Conservation (phyloP, 2,113 vertebrate genomes). For the Pungitius pungitius region DNA sequence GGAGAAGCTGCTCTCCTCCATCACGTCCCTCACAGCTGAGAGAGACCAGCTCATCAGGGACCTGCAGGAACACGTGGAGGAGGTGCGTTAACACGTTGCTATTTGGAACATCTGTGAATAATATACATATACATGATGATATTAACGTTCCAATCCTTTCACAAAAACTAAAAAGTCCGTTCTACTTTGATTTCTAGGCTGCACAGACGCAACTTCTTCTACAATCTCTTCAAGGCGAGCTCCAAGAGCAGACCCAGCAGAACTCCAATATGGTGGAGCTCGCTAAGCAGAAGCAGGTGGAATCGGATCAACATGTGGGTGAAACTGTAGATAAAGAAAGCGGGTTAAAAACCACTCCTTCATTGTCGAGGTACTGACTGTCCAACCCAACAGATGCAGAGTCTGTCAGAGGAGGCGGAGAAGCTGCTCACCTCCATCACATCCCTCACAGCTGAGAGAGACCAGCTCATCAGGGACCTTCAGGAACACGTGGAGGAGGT, state of each 20-base stretch:
- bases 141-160: too few relatives aligned
- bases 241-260: constrained; percentile 24
- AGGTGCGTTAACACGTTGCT: constrained; percentile 9
- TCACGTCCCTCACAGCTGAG: constrained; percentile 35
- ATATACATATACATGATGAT: too few relatives aligned
- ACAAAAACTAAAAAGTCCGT: neutral
- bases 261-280: neutral
- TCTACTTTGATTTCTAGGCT: constrained; percentile 15
- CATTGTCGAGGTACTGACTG: neutral
- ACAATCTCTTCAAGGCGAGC: constrained; percentile 25
- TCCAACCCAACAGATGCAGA: too few relatives aligned
- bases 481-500: constrained; percentile 32
- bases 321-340: too few relatives aligned
- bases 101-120: neutral
- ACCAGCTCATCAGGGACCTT: constrained; percentile 36
- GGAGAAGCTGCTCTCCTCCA: constrained; percentile 26
- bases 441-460: constrained; percentile 37
- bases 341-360: neutral
- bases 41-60: constrained; percentile 40
- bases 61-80: constrained; percentile 18
- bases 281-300: constrained; percentile 33
- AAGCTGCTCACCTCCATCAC: constrained; percentile 21
- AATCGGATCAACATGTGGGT: constrained; percentile 26
- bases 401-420: constrained; percentile 31
- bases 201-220: constrained; percentile 11